These are phyloP conservation scores for Apteryx owenii DNA, from an alignment of 2,113 vertebrate genomes.

Conservation along the genomic window DNA sequence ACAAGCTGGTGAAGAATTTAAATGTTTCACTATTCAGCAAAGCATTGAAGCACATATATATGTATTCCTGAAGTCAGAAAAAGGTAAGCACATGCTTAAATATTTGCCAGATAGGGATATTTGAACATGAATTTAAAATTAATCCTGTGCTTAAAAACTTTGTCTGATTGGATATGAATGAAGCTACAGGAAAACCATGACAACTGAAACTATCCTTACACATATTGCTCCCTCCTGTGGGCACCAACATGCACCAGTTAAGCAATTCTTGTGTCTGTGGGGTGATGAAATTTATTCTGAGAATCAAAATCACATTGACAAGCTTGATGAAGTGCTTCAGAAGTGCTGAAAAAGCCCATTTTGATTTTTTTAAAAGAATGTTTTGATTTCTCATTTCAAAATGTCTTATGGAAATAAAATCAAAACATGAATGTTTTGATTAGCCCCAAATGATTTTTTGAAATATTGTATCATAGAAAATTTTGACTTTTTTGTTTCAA, in stretches of 20 bases:
- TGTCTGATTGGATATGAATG: background rate
- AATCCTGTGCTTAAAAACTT: background rate
- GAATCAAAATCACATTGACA: background rate
- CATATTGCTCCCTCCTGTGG: slow-evolving; percentile 24
- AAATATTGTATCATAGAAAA: slow-evolving; percentile 1
- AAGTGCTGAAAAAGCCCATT: background rate
- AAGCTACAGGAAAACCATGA: background rate
- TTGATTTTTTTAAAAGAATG: background rate
- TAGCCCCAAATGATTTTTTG: background rate
- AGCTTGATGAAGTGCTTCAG: background rate
- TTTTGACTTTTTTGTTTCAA: background rate
- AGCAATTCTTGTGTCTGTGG: background rate
- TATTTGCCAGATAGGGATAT: background rate
- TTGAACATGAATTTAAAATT: background rate
- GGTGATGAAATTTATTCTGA: background rate
- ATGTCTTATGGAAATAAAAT: background rate
- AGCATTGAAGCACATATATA: background rate
- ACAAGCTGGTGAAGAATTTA: background rate
- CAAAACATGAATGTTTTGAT: background rate
- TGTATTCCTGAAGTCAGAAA: background rate
- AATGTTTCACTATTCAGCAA: background rate
- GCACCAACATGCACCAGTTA: background rate
- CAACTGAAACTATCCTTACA: background rate
- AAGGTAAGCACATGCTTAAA: background rate
- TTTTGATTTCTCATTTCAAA: slow-evolving; percentile 17